Conservation (phyloP, 1,140 invertebrate species). For the Drosophila nikananu region DNA sequence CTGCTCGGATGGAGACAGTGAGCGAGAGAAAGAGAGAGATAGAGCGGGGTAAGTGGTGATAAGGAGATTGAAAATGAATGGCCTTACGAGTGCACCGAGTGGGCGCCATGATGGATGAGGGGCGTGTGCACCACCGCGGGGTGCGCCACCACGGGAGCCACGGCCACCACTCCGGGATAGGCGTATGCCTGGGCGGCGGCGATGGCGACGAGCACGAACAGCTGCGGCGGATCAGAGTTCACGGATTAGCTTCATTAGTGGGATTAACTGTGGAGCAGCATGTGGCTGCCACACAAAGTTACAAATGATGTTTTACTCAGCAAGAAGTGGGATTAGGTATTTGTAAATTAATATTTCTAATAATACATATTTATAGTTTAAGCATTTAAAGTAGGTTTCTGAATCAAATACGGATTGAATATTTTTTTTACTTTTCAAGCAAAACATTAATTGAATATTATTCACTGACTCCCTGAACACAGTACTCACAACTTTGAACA, state of each 20-base stretch:
- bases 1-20: conserved; percentile 19
- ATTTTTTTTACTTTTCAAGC: not conserved
- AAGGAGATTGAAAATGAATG: conserved; percentile 35
- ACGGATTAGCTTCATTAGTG: conserved; percentile 28
- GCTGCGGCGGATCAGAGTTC: conserved; percentile 44
- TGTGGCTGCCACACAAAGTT: not conserved
- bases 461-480: not conserved
- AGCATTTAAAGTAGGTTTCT: not conserved
- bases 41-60: conserved; percentile 18
- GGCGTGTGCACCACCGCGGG: conserved; percentile 70
- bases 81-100: conserved; percentile 83
- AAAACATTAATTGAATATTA: not conserved
- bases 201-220: conserved; percentile 67
- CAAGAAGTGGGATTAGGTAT: not conserved
- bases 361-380: not conserved
- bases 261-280: conserved; percentile 8
- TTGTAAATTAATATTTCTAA: too few relatives aligned
- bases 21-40: not conserved
- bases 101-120: conserved; percentile 76
- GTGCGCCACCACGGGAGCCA: conserved; percentile 86
- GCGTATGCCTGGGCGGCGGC: conserved; percentile 63
- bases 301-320: not conserved
- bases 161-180: conserved; percentile 76
- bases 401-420: not conserved
- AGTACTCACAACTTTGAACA: conserved; percentile 82